Conservation (phyloP, 2,888 invertebrate species). For the Eumacrocentrus americanus region DNA sequence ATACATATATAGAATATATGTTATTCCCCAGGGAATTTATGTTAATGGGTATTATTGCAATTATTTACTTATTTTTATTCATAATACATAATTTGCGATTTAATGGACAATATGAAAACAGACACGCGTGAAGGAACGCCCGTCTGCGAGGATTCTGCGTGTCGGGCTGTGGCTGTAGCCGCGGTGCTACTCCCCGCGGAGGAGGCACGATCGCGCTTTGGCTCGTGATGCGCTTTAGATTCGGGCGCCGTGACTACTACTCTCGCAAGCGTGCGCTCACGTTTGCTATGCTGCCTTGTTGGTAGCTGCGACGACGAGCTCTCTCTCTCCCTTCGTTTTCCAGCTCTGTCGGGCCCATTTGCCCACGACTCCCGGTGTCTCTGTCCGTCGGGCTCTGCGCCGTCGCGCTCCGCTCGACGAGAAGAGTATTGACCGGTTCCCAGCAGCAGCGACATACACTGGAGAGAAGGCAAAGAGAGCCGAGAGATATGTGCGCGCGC, state of each 20-base stretch:
- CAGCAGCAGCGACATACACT: slow-evolving; percentile 22
- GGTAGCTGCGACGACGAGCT: slow-evolving; percentile 18
- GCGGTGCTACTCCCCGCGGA: slow-evolving; percentile 26
- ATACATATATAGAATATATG: slow-evolving; percentile 9
- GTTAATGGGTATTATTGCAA: too few relatives aligned
- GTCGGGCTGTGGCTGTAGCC: slow-evolving; percentile 26
- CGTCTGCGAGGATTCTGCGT: slow-evolving; percentile 1
- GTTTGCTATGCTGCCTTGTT: not conserved
- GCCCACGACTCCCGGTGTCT: slow-evolving; percentile 28
- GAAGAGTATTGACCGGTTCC: slow-evolving; percentile 58
- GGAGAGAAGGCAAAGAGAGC: slow-evolving; percentile 18
- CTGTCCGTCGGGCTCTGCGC: slow-evolving; percentile 55
- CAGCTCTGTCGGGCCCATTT: slow-evolving; percentile 8
- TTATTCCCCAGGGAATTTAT: too few relatives aligned
- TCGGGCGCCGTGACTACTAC: slow-evolving; percentile 27
- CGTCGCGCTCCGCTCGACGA: slow-evolving; percentile 22
- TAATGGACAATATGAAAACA: too few relatives aligned
- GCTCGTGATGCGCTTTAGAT: slow-evolving; percentile 34
- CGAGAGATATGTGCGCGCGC: slow-evolving; percentile 31
- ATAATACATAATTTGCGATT: too few relatives aligned
- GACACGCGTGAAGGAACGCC: not conserved
- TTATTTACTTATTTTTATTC: too few relatives aligned
- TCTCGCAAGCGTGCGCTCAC: slow-evolving; percentile 21
- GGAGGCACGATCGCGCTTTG: slow-evolving; percentile 30
- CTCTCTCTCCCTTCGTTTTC: slow-evolving; percentile 1